phyloP scores from a whole-genome alignment of 2,797 vertebrate species.

The Sebastes umbrosus region DNA sequence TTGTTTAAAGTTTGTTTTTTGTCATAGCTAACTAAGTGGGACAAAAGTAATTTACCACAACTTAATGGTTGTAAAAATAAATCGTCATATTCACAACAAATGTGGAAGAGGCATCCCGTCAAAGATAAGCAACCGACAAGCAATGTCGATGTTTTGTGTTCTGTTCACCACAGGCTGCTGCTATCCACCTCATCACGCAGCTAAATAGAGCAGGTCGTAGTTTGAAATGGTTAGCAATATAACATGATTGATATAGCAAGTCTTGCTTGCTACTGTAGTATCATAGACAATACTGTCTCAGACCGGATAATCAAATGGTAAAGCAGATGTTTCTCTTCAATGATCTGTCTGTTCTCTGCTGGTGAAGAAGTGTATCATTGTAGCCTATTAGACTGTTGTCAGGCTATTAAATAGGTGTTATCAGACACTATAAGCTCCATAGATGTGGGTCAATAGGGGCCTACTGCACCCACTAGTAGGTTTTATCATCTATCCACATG shows the following conservation, averaged over 20 bases:
- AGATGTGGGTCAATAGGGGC: too few species aligned
- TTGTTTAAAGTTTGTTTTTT: neutral
- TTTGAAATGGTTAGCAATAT: neutral
- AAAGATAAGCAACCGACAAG: neutral
- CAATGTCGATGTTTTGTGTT: neutral
- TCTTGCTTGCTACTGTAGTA: neutral
- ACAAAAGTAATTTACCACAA: neutral
- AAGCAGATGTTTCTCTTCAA: too few species aligned
- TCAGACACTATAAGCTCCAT: too few species aligned
- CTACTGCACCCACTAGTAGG: too few species aligned
- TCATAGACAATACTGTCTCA: neutral
- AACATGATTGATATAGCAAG: neutral
- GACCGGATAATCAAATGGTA: neutral
- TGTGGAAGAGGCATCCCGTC: neutral
- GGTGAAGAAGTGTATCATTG: neutral
- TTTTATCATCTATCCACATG: too few species aligned
- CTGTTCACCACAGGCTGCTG: neutral
- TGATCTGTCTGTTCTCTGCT: neutral
- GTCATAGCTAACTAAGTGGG: neutral
- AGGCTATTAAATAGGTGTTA: too few species aligned
- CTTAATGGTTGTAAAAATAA: neutral
- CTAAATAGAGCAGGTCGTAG: neutral
- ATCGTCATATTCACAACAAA: neutral
- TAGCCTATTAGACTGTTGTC: too few species aligned
- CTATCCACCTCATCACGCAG: neutral